Evolutionary conservation across 2,113 vertebrate genomes (phyloP).

Genomic region (Myiopsitta monachus): DNA sequence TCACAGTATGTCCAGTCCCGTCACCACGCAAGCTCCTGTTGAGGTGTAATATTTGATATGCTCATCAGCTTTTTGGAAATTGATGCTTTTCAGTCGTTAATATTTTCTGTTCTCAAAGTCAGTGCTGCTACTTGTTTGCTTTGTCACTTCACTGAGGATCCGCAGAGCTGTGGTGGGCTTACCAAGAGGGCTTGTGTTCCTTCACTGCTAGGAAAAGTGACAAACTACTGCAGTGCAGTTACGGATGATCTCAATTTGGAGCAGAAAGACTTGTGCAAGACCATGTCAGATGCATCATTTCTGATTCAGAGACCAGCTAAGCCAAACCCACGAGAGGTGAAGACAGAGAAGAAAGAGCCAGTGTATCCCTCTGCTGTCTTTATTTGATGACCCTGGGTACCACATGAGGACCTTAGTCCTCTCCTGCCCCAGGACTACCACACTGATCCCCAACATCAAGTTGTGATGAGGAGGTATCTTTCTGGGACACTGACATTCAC

Average conservation of each 20-base stretch:
- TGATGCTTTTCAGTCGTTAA: background rate
- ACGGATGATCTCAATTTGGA: background rate
- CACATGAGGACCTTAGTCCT: background rate
- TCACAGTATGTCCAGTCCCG: background rate
- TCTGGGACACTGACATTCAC: background rate
- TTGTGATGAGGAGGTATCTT: background rate
- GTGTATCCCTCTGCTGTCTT: fast-evolving
- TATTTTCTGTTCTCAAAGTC: background rate
- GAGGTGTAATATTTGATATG: background rate
- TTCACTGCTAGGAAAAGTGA: background rate
- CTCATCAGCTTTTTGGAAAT: background rate
- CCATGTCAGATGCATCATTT: background rate
- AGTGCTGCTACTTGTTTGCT: background rate
- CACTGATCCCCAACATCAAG: background rate
- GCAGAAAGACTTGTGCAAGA: background rate
- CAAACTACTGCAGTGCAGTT: background rate
- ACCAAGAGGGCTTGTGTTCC: background rate
- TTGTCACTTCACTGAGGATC: background rate
- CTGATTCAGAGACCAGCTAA: background rate
- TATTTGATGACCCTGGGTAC: fast-evolving
- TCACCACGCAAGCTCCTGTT: background rate
- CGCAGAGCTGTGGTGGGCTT: background rate
- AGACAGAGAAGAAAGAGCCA: background rate
- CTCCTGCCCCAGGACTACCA: background rate
- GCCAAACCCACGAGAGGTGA: background rate